Base-by-base conservation (phyloP, 92 coral and sea anemone species). In the Palythoa heliodiscus region DNA sequence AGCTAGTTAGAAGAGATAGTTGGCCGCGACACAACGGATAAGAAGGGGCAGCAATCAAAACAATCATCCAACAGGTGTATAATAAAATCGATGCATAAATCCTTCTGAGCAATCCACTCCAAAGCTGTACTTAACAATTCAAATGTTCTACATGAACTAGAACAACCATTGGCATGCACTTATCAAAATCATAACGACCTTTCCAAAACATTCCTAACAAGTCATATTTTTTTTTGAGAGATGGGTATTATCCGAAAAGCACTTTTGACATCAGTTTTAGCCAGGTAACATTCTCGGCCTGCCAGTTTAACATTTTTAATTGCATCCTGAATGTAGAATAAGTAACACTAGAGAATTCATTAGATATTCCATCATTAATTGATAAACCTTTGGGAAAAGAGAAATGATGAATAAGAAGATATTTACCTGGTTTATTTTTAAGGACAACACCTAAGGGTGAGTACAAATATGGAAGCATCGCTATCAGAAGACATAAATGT, bases 371-470 rank as follows among this genome's bases (percentile, higher is more conserved):
- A 52, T 89, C 95, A 89, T 89, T 89, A 52, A 92, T 88, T 23
- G 95, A 89, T 19, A 71, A 71, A 10, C 94, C 90, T 35, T 81
- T 75, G 15, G 91, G 94, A 75, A 29, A 91, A 40, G 92, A 86
- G 86, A 91, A 71, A 77, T 91, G 90, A 70, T 91, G 94, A 73
- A 91, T 91, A 19, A 91, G 58, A 54, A 90, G 87, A 76, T 80
- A 91, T 89, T 82, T 84, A 10, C 94, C 92, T 15, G 92, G 92
- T n/a, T 86, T 55, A 70, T 90, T 92, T 71, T 90, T 90, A 23
- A 80, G 94, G 3, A 91, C 92, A 25, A 89, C 84, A n/a, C 92
- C 95, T 11, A 92, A 47, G 43, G 95, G 93, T 23, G 93, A 92
- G n/a, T n/a, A n/a, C n/a, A n/a, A n/a, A n/a, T n/a, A n/a, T n/a